Conservation (phyloP, 2,113 vertebrate species). For the Mus musculus region DNA sequence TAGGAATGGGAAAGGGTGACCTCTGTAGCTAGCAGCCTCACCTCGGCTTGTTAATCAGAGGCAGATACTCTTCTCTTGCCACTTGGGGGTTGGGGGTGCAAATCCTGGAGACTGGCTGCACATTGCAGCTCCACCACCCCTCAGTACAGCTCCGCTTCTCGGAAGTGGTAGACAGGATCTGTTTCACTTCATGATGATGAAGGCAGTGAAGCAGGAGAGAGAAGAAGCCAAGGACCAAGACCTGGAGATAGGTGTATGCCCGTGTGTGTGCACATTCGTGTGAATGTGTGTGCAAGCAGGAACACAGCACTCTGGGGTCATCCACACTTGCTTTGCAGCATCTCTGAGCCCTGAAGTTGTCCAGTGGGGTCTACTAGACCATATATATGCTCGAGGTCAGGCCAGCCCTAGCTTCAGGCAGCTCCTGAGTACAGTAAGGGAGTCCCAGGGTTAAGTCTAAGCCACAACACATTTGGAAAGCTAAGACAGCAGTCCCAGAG, state of each 20-base stretch:
- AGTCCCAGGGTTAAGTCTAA: neutral
- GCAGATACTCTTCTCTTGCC: neutral
- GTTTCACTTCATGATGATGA: neutral
- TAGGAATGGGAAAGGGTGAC: neutral
- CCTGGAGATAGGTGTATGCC: neutral
- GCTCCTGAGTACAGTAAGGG: neutral
- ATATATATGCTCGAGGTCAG: neutral
- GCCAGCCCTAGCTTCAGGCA: neutral
- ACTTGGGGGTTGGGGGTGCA: too few relatives aligned
- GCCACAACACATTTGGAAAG: neutral
- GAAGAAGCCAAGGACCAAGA: too few relatives aligned
- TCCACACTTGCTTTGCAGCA: fast-evolving
- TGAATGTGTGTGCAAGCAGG: neutral
- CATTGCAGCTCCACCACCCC: fast-evolving
- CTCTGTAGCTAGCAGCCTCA: neutral
- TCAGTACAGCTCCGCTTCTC: neutral
- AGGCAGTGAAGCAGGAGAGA: neutral
- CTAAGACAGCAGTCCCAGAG: neutral
- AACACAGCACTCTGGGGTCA: too few relatives aligned
- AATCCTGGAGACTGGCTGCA: neutral
- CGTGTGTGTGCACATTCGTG: too few relatives aligned
- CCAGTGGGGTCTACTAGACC: neutral
- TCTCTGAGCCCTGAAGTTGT: neutral
- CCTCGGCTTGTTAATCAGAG: neutral
- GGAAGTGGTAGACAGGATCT: neutral